These are phyloP conservation scores for Brachionus paranguensis DNA, from an alignment of 1,140 invertebrate species.

Conservation along the genomic window DNA sequence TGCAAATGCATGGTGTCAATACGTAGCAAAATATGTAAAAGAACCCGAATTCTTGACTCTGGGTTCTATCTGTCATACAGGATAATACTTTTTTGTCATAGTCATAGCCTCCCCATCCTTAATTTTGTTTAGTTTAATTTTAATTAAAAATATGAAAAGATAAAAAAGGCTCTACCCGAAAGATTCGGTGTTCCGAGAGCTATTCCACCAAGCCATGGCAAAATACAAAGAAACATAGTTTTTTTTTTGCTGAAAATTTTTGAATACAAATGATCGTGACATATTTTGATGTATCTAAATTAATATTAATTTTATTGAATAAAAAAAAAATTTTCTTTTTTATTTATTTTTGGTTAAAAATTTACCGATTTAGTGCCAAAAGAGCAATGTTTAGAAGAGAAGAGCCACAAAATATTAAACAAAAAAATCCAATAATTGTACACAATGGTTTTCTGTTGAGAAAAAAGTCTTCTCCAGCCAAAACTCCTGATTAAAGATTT, in stretches of 20 bases:
- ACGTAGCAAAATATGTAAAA: constrained; percentile 28
- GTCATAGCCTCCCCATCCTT: constrained; percentile 23
- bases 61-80: neutral
- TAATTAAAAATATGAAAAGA: too few relatives aligned
- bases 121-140: too few relatives aligned
- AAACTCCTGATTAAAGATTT: neutral
- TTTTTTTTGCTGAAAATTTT: neutral
- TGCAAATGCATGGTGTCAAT: neutral
- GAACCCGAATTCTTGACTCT: constrained; percentile 16
- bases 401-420: neutral
- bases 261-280: neutral
- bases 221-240: neutral
- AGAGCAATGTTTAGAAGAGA: neutral
- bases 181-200: neutral
- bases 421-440: neutral
- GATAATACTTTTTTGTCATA: constrained; percentile 31
- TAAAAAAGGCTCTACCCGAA: too few relatives aligned
- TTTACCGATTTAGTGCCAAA: neutral
- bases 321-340: too few relatives aligned
- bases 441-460: neutral
- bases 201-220: neutral
- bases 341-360: neutral
- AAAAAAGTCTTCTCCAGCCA: constrained; percentile 1
- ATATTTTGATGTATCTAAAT: constrained; percentile 1
- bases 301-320: neutral